These are phyloP conservation scores for Parnassius mnemosyne DNA, from an alignment of 2,888 invertebrate genomes.

Conservation along the genomic window DNA sequence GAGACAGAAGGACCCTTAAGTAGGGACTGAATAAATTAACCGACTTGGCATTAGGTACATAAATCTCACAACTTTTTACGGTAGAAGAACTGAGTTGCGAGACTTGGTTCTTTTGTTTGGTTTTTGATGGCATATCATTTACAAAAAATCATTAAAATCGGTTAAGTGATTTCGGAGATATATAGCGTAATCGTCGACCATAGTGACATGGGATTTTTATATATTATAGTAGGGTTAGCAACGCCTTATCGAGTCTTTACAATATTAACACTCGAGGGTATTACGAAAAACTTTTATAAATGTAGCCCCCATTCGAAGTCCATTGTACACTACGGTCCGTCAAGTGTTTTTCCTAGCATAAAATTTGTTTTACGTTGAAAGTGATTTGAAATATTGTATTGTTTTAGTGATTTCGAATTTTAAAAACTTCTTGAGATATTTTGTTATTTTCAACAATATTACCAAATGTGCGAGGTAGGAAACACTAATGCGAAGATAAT, in stretches of 20 bases:
- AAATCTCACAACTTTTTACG: too few species aligned
- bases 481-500: constrained; percentile 21
- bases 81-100: too few species aligned
- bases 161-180: too few species aligned
- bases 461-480: constrained; percentile 39
- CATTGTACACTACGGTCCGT: not conserved
- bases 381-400: constrained; percentile 28
- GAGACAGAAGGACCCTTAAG: too few species aligned
- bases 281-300: not conserved
- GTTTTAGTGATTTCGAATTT: constrained; percentile 4
- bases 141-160: too few species aligned
- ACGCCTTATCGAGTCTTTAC: not conserved
- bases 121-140: too few species aligned
- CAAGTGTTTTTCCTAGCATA: constrained; percentile 29
- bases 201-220: too few species aligned
- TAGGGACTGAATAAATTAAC: too few species aligned
- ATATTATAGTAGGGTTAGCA: too few species aligned
- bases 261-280: not conserved
- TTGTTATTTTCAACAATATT: constrained; percentile 29
- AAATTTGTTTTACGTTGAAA: constrained; percentile 34
- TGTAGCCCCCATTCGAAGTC: not conserved
- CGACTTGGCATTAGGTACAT: too few species aligned
- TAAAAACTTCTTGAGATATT: constrained; percentile 3
- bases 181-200: too few species aligned
- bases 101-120: too few species aligned